Evolutionary conservation across 2,888 invertebrate species (phyloP).

Genomic region (Stenotaenia linearis): DNA sequence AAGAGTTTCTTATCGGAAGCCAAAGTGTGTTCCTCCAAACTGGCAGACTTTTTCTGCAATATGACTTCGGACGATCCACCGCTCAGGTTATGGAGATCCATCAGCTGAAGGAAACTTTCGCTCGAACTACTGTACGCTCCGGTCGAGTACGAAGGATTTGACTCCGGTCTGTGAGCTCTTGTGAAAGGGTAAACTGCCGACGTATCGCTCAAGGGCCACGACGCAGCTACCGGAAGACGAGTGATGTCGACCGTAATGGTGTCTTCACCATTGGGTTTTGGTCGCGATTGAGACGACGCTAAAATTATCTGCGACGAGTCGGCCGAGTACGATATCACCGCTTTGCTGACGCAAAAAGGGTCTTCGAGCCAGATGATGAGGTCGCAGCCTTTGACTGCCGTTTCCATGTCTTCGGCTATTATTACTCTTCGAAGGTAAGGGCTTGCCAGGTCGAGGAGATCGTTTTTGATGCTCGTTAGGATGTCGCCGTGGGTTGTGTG

Average conservation of each 20-base stretch:
- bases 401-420: background rate
- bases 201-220: background rate
- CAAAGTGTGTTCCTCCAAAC: background rate
- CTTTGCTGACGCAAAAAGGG: background rate
- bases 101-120: background rate
- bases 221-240: background rate
- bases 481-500: background rate
- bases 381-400: background rate
- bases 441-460: slow-evolving; percentile 10
- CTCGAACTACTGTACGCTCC: background rate
- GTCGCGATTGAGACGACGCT: background rate
- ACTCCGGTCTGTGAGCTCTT: background rate
- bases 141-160: background rate
- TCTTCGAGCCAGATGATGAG: slow-evolving; percentile 18
- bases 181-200: background rate
- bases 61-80: background rate
- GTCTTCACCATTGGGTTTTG: no score
- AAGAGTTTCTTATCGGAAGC: background rate
- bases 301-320: background rate
- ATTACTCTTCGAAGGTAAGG: background rate
- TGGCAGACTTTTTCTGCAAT: background rate
- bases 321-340: background rate
- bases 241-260: background rate
- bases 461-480: background rate
- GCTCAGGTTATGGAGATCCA: background rate